These are phyloP conservation scores for Odontamblyopus rebecca DNA, from an alignment of 2,797 vertebrate genomes.

Conservation along the genomic window DNA sequence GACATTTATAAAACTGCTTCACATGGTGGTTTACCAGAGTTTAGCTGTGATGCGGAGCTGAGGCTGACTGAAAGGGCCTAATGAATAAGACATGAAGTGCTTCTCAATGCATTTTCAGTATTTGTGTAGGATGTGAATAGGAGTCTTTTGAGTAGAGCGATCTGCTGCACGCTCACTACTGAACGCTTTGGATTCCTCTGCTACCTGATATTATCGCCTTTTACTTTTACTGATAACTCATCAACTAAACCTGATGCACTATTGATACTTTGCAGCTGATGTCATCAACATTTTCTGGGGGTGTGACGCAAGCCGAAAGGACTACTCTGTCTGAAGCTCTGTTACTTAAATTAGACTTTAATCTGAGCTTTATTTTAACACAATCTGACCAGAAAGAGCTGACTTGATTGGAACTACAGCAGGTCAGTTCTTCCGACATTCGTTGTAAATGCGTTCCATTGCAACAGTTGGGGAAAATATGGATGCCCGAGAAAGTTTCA, in stretches of 20 bases:
- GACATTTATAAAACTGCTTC: neutral
- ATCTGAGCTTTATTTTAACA: too few species aligned
- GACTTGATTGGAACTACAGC: too few species aligned
- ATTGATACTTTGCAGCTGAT: too few species aligned
- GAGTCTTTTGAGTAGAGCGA: constrained; percentile 4
- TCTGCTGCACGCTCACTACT: constrained; percentile 2
- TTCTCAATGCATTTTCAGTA: constrained; percentile 29
- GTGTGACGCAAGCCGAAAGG: too few species aligned
- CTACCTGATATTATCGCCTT: neutral
- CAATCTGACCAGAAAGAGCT: too few species aligned
- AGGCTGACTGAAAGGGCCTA: constrained; percentile 17
- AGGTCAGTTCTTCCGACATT: too few species aligned
- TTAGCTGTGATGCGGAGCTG: neutral
- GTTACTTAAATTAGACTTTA: too few species aligned
- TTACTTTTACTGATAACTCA: neutral
- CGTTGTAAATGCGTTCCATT: too few species aligned
- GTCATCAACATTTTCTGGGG: too few species aligned
- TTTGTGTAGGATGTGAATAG: constrained; percentile 40
- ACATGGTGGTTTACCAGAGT: neutral
- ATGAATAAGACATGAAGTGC: constrained; percentile 47
- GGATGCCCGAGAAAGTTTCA: too few species aligned
- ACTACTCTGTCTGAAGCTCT: too few species aligned
- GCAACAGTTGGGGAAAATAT: too few species aligned
- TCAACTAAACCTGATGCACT: neutral
- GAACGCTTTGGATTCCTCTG: neutral